Percentiles rank a stretch among this genome's conserved stretches.
Evolutionary conservation across 2,113 vertebrate genomes (phyloP).

Genomic region (Antechinus stuartii): DNA sequence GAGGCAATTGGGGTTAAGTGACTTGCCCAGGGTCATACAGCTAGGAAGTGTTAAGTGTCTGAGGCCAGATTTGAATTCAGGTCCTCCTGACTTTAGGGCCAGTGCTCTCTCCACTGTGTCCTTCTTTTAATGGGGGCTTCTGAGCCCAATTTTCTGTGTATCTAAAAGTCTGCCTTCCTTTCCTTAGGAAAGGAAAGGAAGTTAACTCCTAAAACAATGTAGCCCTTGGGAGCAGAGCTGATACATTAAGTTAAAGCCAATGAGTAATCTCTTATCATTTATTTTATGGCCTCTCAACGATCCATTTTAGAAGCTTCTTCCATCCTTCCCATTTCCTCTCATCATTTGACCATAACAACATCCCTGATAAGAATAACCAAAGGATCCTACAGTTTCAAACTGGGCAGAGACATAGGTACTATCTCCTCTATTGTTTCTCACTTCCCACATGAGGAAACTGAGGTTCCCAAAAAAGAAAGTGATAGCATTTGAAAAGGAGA

Average conservation of each 20-base stretch:
- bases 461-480: neutral
- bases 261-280: neutral
- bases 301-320: neutral
- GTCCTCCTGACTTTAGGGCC: no score
- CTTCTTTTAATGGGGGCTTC: neutral
- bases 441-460: neutral
- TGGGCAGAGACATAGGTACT: neutral
- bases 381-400: neutral
- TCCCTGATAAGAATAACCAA: neutral
- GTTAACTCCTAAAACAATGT: neutral
- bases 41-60: no score
- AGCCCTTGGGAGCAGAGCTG: neutral
- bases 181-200: neutral
- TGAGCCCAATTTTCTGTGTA: neutral
- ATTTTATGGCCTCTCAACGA: neutral
- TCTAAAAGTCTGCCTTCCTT: neutral
- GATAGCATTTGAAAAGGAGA: neutral
- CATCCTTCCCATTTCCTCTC: neutral
- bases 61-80: no score
- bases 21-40: no score
- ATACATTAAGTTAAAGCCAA: neutral
- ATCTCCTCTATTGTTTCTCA: neutral
- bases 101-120: no score
- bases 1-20: no score
- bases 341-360: neutral